A percentile compares a stretch with the other conserved stretches of the same genome.
Conservation (phyloP, 2,113 vertebrate genomes). For the Narcine bancroftii region DNA sequence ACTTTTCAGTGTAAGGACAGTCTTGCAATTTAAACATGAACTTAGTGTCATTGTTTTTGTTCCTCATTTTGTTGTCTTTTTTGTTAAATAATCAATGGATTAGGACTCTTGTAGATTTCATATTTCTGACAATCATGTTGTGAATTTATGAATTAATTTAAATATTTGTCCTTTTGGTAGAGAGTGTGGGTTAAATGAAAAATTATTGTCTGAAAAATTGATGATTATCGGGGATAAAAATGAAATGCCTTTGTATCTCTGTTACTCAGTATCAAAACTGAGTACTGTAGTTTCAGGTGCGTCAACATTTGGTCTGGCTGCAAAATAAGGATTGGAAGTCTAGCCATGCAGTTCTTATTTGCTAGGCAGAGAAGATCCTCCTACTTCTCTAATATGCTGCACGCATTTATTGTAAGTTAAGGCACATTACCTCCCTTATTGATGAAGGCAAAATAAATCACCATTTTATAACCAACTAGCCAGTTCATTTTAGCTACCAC, state of each 20-base stretch:
- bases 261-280: not conserved
- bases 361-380: not conserved
- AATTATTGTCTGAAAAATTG: not conserved
- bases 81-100: not conserved
- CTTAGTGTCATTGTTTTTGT: not conserved
- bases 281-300: not conserved
- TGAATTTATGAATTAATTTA: not conserved
- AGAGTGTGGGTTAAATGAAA: not conserved
- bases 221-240: not conserved
- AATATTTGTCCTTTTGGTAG: not conserved
- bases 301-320: not conserved
- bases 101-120: not conserved
- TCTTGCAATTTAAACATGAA: not conserved
- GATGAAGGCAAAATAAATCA: not conserved
- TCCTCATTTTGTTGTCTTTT: not conserved
- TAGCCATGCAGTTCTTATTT: not conserved
- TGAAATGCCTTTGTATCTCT: too few relatives aligned
- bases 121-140: not conserved
- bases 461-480: too few relatives aligned
- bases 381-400: not conserved
- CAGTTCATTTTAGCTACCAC: too few relatives aligned
- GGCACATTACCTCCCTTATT: not conserved
- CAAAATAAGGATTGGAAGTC: not conserved
- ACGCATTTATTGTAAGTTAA: not conserved
- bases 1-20: not conserved